phyloP scores from a whole-genome alignment of 2,888 invertebrate species.

The Choristoneura rosaceana region DNA sequence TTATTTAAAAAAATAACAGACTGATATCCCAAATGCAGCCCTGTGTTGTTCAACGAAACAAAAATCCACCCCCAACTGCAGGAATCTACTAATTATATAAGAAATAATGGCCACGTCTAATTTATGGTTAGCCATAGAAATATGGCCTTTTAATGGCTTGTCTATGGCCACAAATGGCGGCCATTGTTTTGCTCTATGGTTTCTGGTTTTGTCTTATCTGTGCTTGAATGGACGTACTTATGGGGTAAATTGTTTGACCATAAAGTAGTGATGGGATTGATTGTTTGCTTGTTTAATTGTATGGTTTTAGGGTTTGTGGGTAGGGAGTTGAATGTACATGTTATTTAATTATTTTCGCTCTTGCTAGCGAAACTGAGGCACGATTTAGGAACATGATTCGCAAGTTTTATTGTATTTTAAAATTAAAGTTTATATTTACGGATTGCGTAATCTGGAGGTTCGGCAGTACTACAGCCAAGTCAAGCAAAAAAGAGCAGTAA shows the following conservation, averaged over 20 bases:
- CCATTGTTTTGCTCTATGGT: slow-evolving; percentile 46
- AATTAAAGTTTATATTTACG: no score
- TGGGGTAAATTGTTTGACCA: slow-evolving; percentile 39
- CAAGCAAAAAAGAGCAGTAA: no score
- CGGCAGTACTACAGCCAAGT: no score
- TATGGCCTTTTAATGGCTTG: slow-evolving; percentile 50
- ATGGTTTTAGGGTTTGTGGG: slow-evolving; percentile 12
- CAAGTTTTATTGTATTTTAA: no score
- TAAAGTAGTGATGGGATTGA: slow-evolving; percentile 44
- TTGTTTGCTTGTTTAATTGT: slow-evolving; percentile 27
- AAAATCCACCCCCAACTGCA: slow-evolving; percentile 46
- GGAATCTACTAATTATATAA: slow-evolving; percentile 48
- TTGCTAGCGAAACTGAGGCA: no score
- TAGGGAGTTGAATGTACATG: slow-evolving; percentile 12
- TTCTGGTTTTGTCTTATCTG: slow-evolving; percentile 36
- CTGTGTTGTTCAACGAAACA: slow-evolving; percentile 36
- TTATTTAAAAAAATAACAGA: background rate
- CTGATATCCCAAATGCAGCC: slow-evolving; percentile 10
- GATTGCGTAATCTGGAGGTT: no score
- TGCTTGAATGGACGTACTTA: slow-evolving; percentile 31
- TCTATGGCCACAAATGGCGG: slow-evolving; percentile 47
- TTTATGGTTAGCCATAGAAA: slow-evolving; percentile 46
- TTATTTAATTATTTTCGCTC: background rate
- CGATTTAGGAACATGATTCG: no score
- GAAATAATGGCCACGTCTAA: slow-evolving; percentile 47